Percentiles rank a stretch among this genome's conserved stretches.
Conservation (phyloP, 2,888 invertebrate species). For the Parascotia fuliginaria region DNA sequence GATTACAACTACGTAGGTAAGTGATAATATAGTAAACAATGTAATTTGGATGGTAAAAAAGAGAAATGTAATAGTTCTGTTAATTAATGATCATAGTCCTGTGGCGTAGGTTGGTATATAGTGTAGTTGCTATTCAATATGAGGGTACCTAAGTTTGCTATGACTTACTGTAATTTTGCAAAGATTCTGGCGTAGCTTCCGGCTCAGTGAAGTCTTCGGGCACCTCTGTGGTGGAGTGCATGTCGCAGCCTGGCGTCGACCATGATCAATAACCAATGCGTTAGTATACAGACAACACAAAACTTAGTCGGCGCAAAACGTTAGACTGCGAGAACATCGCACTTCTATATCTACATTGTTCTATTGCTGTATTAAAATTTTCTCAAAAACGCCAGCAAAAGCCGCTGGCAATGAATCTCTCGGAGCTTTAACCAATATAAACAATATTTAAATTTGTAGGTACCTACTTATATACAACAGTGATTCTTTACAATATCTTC, state of each 20-base stretch:
- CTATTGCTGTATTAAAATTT: no score
- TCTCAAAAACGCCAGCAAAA: no score
- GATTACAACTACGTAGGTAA: neutral
- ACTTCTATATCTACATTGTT: neutral
- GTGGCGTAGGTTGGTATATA: neutral
- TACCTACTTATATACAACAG: no score
- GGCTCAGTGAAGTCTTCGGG: conserved; percentile 48
- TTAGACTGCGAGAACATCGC: conserved; percentile 18
- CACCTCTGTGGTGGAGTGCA: conserved; percentile 56
- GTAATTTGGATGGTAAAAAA: neutral
- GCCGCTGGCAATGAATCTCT: no score
- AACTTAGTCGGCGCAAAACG: conserved; percentile 31
- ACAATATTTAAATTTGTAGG: no score
- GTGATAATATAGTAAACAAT: neutral
- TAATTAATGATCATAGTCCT: conserved; percentile 2
- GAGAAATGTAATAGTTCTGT: neutral
- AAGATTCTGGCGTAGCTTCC: conserved; percentile 51
- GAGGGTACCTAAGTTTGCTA: conserved; percentile 22
- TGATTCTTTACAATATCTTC: neutral
- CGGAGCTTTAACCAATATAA: no score
- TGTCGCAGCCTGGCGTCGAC: conserved; percentile 59
- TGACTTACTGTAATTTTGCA: conserved; percentile 62
- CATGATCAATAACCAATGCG: conserved; percentile 58
- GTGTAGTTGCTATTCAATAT: neutral
- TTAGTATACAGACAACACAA: conserved; percentile 69